A percentile compares a stretch with the other conserved stretches of the same genome.
phyloP scores from a whole-genome alignment of 2,888 invertebrate species.

The Andrena minutula region DNA sequence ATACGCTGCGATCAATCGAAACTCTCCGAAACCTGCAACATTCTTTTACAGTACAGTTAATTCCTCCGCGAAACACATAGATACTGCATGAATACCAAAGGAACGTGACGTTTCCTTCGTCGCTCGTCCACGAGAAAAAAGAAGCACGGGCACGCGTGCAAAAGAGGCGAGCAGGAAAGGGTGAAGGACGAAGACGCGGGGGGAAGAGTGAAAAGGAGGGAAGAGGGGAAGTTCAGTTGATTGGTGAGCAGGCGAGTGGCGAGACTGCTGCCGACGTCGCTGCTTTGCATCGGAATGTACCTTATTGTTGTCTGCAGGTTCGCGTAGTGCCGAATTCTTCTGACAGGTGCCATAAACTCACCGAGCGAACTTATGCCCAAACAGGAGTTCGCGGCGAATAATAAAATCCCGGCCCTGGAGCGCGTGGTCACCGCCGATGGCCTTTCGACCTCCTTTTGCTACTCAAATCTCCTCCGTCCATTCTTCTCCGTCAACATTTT shows the following conservation, averaged over 20 bases:
- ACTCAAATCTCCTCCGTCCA: background rate
- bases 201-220: slow-evolving; percentile 26
- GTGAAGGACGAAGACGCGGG: slow-evolving; percentile 52
- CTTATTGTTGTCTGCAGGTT: slow-evolving; percentile 77
- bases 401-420: slow-evolving; percentile 61
- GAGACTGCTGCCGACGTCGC: slow-evolving; percentile 49
- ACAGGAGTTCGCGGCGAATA: slow-evolving; percentile 70
- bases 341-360: slow-evolving; percentile 78
- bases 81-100: background rate
- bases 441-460: slow-evolving; percentile 39
- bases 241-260: slow-evolving; percentile 54
- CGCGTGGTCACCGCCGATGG: background rate
- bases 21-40: too few species aligned
- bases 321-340: slow-evolving; percentile 73
- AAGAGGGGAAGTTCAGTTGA: slow-evolving; percentile 57
- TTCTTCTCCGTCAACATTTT: background rate
- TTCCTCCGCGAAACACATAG: background rate
- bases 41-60: too few species aligned
- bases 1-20: too few species aligned
- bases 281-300: slow-evolving; percentile 79
- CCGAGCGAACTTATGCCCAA: slow-evolving; percentile 72
- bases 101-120: background rate
- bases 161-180: slow-evolving; percentile 49
- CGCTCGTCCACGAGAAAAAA: slow-evolving; percentile 18
- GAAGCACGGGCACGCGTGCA: slow-evolving; percentile 30